Conservation (phyloP, 2,888 invertebrate species). For the Leptarthrus brevirostris region DNA sequence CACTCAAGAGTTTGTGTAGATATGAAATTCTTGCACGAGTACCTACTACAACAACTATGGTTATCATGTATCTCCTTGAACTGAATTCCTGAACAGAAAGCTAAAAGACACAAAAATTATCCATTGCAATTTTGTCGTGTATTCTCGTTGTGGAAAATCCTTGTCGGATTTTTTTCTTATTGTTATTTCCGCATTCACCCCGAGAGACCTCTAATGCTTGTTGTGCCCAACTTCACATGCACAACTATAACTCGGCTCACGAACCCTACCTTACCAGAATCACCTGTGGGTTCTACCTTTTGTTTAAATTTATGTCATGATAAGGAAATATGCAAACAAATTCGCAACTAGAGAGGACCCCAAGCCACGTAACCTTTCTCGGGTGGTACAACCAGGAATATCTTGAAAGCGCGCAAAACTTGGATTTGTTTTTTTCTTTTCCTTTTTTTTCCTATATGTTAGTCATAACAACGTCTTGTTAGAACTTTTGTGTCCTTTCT, state of each 20-base stretch:
- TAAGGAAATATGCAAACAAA: conserved; percentile 31
- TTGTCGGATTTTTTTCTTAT: neutral
- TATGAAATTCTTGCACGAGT: neutral
- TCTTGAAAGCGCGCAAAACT: no score
- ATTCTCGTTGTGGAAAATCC: neutral
- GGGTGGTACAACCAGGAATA: no score
- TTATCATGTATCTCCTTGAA: neutral
- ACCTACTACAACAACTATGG: neutral
- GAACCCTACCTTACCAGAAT: neutral
- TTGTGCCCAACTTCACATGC: no score
- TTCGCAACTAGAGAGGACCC: neutral
- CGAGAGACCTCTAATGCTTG: neutral
- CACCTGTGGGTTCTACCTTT: conserved; percentile 13
- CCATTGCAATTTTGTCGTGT: conserved; percentile 21
- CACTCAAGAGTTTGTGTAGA: conserved; percentile 6
- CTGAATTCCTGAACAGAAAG: neutral
- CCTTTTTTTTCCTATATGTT: no score
- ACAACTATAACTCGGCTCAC: neutral
- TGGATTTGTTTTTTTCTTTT: no score
- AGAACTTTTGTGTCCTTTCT: no score
- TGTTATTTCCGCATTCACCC: neutral
- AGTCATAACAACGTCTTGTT: no score
- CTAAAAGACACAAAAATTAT: neutral
- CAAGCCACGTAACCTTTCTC: no score
- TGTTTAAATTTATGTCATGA: conserved; percentile 9